Conservation (phyloP, 2,888 invertebrate species). For the Neria commutata region DNA sequence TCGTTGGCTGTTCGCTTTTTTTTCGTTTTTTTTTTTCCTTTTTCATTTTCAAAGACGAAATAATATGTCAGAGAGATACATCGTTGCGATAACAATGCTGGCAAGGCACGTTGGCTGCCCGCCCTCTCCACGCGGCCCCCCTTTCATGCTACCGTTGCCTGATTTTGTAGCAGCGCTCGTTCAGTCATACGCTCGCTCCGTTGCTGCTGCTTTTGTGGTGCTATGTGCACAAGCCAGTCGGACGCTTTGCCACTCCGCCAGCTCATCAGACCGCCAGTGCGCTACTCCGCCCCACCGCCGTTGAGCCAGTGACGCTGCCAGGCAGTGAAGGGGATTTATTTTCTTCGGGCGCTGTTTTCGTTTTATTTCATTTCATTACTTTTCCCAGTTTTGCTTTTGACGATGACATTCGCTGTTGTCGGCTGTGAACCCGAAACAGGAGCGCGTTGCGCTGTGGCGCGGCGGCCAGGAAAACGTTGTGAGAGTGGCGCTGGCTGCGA, state of each 20-base stretch:
- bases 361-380: conserved; percentile 19
- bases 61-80: conserved; percentile 42
- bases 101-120: conserved; percentile 30
- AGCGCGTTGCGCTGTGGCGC: background rate
- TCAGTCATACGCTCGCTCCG: background rate
- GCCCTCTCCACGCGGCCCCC: background rate
- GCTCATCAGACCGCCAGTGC: background rate
- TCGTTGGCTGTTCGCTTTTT: conserved; percentile 23
- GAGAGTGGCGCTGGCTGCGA: conserved; percentile 12
- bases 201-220: conserved; percentile 1
- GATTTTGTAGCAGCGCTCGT: no score
- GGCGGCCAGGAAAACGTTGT: background rate
- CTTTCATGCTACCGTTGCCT: background rate
- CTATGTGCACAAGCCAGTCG: background rate
- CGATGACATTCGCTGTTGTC: conserved; percentile 37
- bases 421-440: conserved; percentile 12
- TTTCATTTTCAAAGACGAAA: conserved; percentile 36
- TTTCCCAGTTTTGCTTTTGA: conserved; percentile 26
- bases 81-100: conserved; percentile 37
- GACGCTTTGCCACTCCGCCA: background rate
- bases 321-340: conserved; percentile 30
- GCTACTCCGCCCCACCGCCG: background rate
- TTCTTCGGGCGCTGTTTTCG: conserved; percentile 19
- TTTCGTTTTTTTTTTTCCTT: conserved; percentile 27
- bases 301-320: background rate